These are phyloP conservation scores for Eulacestoma nigropectus DNA, from an alignment of 2,113 vertebrate species.

Conservation along the genomic window DNA sequence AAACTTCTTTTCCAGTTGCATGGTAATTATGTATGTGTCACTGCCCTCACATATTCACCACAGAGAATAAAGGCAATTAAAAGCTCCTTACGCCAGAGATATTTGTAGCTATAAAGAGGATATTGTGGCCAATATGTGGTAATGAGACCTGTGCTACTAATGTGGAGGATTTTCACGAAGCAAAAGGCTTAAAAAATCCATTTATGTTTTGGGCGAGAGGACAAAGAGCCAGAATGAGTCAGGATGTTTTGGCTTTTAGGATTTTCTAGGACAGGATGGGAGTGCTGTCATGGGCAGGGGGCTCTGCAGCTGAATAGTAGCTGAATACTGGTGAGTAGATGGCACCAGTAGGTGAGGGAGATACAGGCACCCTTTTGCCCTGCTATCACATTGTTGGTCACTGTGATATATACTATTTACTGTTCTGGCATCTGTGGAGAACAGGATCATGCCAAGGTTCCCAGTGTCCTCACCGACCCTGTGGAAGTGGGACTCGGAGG, in stretches of 20 bases:
- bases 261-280: background rate
- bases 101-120: background rate
- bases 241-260: background rate
- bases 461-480: background rate
- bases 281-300: background rate
- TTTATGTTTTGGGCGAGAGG: background rate
- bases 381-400: background rate
- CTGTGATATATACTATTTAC: background rate
- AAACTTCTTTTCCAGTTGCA: background rate
- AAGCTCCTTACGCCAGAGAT: background rate
- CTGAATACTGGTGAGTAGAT: background rate
- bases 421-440: background rate
- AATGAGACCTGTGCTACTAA: background rate
- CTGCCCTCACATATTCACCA: background rate
- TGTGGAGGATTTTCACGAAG: background rate
- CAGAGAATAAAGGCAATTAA: constrained; percentile 8
- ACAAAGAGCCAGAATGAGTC: background rate
- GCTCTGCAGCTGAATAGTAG: background rate
- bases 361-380: background rate
- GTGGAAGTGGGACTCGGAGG: background rate
- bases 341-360: background rate
- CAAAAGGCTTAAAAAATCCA: background rate
- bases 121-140: background rate
- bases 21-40: background rate
- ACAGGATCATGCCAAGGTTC: background rate